phyloP scores from a whole-genome alignment of 2,797 vertebrate species.

The Eurystomus glaucurus region DNA sequence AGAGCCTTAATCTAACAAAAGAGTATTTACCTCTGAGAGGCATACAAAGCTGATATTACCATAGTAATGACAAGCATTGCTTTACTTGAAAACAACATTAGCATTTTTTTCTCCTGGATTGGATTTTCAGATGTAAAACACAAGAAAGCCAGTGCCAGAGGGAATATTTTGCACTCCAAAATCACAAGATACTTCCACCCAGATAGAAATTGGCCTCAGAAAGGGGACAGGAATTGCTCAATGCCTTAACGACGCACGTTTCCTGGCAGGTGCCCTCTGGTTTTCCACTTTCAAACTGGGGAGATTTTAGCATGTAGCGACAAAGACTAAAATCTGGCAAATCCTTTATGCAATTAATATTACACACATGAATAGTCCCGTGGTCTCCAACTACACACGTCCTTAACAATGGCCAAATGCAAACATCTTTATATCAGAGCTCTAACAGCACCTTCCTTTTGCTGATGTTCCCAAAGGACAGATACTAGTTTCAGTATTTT shows the following conservation, averaged over 20 bases:
- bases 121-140: conserved; percentile 44
- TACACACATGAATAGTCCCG: not conserved
- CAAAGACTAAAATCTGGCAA: conserved; percentile 6
- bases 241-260: not conserved
- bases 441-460: not conserved
- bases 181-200: not conserved
- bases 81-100: conserved; percentile 52
- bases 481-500: not conserved
- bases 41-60: conserved; percentile 49
- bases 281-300: not conserved
- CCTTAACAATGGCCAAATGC: not conserved
- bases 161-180: conserved; percentile 8
- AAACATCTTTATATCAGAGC: not conserved
- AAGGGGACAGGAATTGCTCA: not conserved
- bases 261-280: not conserved
- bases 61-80: conserved; percentile 48
- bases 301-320: not conserved
- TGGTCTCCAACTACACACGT: not conserved
- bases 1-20: conserved; percentile 33
- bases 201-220: not conserved
- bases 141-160: not conserved
- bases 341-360: not conserved
- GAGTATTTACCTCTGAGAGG: conserved; percentile 48
- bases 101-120: conserved; percentile 15
- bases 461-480: not conserved